Evolutionary conservation across 1,140 invertebrate genomes (phyloP).

Genomic region (Hycleus cichorii): DNA sequence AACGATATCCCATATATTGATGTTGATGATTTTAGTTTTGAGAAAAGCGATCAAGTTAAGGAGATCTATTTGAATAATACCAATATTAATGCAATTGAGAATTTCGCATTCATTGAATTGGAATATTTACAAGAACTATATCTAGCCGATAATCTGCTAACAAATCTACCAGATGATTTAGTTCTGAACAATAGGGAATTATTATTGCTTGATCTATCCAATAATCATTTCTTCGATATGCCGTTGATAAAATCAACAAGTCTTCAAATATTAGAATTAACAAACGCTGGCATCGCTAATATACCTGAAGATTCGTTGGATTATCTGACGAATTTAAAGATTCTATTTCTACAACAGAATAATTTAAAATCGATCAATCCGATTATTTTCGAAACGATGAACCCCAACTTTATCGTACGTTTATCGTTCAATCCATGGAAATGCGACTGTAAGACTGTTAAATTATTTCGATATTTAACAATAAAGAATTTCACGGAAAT

Average conservation of each 20-base stretch:
- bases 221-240: constrained; percentile 30
- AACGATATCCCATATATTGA: constrained; percentile 25
- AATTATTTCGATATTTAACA: constrained; percentile 25
- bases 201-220: constrained; percentile 27
- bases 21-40: constrained; percentile 26
- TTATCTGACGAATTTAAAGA: constrained; percentile 27
- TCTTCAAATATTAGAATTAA: constrained; percentile 25
- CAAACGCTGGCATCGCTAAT: constrained; percentile 24
- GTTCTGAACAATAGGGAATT: constrained; percentile 24
- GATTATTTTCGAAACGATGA: constrained; percentile 20
- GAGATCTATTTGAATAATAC: constrained; percentile 32
- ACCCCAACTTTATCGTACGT: constrained; percentile 16
- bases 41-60: constrained; percentile 23
- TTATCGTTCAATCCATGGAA: constrained; percentile 30
- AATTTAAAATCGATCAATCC: constrained; percentile 28
- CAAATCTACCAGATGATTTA: constrained; percentile 21
- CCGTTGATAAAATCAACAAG: constrained; percentile 26
- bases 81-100: constrained; percentile 24
- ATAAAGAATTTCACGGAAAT: constrained; percentile 21
- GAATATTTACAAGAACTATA: constrained; percentile 31
- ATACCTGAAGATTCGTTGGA: constrained; percentile 19
- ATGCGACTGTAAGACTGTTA: constrained; percentile 30
- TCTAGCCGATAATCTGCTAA: constrained; percentile 27
- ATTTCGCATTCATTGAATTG: constrained; percentile 25
- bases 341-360: constrained; percentile 31